Evolutionary conservation across 1,140 invertebrate genomes (phyloP).

Genomic region (Steinernema khuongi): DNA sequence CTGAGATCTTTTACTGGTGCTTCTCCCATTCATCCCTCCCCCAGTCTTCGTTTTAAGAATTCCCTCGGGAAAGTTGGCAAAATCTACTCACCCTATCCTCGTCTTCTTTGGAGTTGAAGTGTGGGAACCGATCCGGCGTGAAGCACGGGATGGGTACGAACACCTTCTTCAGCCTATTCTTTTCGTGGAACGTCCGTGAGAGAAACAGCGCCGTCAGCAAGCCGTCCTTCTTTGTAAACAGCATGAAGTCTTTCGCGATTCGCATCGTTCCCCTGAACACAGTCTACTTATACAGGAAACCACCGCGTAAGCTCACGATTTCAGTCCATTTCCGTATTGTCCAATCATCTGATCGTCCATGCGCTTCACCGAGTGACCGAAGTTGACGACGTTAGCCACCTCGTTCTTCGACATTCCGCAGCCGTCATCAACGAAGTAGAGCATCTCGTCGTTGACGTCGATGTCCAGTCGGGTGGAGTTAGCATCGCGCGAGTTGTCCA

Average conservation of each 20-base stretch:
- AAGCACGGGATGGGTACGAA: neutral
- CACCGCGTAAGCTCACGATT: neutral
- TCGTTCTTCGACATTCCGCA: constrained; percentile 1
- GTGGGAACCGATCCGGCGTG: neutral
- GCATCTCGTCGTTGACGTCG: constrained; percentile 1
- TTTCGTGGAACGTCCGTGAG: neutral
- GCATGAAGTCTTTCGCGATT: neutral
- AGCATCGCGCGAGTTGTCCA: neutral
- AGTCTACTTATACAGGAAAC: neutral
- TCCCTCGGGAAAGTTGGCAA: too few species aligned
- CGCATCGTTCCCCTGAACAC: neutral
- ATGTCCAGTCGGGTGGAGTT: neutral
- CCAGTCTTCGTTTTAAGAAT: too few species aligned
- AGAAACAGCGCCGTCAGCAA: neutral
- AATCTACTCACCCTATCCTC: neutral
- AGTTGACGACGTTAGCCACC: neutral
- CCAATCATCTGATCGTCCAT: neutral
- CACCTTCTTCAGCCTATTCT: neutral
- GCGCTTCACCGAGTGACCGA: constrained; percentile 1
- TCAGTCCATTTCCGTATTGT: neutral
- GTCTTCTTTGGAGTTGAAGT: neutral
- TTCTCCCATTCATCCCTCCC: too few species aligned
- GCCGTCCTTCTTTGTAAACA: neutral
- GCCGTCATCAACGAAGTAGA: constrained; percentile 1
- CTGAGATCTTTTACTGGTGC: too few species aligned